Evolutionary conservation across 2,797 vertebrate genomes (phyloP), one percentile per base, ranked within the genome.

Genomic region (Ibycter americanus): DNA sequence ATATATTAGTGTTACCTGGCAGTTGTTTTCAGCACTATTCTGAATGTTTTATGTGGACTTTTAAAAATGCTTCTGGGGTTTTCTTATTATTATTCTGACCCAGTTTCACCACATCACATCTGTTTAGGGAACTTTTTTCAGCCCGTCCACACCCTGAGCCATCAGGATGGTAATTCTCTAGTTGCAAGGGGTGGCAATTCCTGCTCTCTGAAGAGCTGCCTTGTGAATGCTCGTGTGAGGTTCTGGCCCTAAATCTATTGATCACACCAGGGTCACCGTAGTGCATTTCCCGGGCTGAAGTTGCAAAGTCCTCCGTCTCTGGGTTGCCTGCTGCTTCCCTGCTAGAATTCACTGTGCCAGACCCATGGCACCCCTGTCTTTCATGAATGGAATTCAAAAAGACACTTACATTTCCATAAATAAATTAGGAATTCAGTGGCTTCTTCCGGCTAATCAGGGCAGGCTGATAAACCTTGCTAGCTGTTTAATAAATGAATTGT

Each of bases 401-500:
- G 99, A 99, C 99, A 99, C 98, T 98, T 99, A 97, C 97, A 99
- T 99, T 99, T 99, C 99, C 99, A 99, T 99, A 99, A 99, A 99
- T 99, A 99, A 99, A 99, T 99, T 99, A 99, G 98, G 98, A 99
- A 99, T 99, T 99, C 99, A 99, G 99, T 99, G 98, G 98, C 99
- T 99, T 99, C 99, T 99, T 99, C 98, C 91, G 99, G 99, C 99
- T 99, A 99, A 99, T 99, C 99, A 99, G 98, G 98, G 98, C 96
- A 98, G 97, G 98, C 98, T 99, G 99, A 99, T 99, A 99, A 99
- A 99, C 99, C 99, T 99, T 99, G 99, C 98, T 99, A 99, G 99
- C 99, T 98, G 99, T 99, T 99, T 99, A 99, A 99, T 99, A 99
- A 99, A 99, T 99, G 99, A 99, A 99, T 99, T 99, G 99, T 99